Conservation (phyloP, 1,140 invertebrate species). For the Camponotus vicinus region DNA sequence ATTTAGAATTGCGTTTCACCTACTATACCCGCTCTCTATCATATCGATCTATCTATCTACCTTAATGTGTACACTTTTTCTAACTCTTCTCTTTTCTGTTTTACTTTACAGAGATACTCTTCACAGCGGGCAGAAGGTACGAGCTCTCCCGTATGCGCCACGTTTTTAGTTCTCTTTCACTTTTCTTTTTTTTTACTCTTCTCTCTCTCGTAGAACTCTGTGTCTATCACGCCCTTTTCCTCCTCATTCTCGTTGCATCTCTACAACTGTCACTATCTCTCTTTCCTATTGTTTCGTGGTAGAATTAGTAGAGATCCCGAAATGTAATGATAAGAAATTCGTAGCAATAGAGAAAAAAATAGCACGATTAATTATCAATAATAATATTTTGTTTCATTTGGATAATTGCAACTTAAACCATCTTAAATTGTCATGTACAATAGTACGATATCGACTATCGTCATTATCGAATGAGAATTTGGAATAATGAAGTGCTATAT, state of each 20-base stretch:
- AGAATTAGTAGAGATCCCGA: constrained; percentile 10
- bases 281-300: constrained; percentile 54
- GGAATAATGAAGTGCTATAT: constrained; percentile 11
- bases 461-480: background rate
- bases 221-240: constrained; percentile 36
- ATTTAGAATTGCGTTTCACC: constrained; percentile 15
- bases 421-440: background rate
- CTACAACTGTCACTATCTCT: constrained; percentile 45
- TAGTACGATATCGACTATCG: background rate
- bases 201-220: constrained; percentile 54
- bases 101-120: constrained; percentile 86
- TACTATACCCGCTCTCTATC: constrained; percentile 34
- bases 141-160: constrained; percentile 73
- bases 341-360: constrained; percentile 17
- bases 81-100: constrained; percentile 85
- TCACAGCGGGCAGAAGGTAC: constrained; percentile 86
- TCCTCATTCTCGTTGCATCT: constrained; percentile 12
- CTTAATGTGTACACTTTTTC: constrained; percentile 80
- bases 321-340: constrained; percentile 1
- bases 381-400: background rate
- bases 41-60: constrained; percentile 67
- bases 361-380: background rate
- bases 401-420: background rate
- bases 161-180: constrained; percentile 35
- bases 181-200: constrained; percentile 41